Base-by-base conservation (phyloP, 1,140 invertebrate species). In the Phymastichus coffea region DNA sequence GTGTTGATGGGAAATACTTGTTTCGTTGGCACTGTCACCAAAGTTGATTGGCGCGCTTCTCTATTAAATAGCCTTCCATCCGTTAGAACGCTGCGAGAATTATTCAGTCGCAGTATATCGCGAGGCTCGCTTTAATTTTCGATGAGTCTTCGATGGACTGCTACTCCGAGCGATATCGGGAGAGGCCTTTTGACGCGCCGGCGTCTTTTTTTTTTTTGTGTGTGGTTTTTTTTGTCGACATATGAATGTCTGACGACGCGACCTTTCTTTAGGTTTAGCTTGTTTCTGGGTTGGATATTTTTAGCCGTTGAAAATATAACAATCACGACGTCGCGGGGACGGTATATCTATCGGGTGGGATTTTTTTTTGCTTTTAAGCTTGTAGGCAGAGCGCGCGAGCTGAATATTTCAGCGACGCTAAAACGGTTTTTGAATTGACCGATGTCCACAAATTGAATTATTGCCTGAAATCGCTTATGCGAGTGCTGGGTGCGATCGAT, bases 1-100 rank as follows among this genome's bases (percentile, higher is more conserved):
- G 12, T 7, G 28, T 33, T 33, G 74, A 77, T 75, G 75, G 72
- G 67, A 72, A 75, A 77, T 73, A 68, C 72, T 73, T 76, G 73
- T 77, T 76, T 70, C 63, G 65, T 56, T 67, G 66, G 65, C 61
- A 69, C 69, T 75, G 70, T 74, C 73, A 69, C 61, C 59, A 68
- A 55, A 70, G 64, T 69, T 70, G 72, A 76, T 75, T 75, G 72
- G 69, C 71, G 71, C 28, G 12, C 28, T 37, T 47, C 12, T 20
- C 19, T 15, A 15, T 58, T 40, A 52, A 59, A 53, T 59, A 15
- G 41, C 49, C 37, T 47, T 56, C 30, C 57, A n/a, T 7, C 23
- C 15, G n/a, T n/a, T n/a, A n/a, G n/a, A n/a, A n/a, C n/a, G n/a
- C 30, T 2, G 30, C 41, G 30, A 7, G 30, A 59, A 59, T 59